Evolutionary conservation across 2,113 vertebrate genomes (phyloP).

Genomic region (Nycticryphes semicollaris): DNA sequence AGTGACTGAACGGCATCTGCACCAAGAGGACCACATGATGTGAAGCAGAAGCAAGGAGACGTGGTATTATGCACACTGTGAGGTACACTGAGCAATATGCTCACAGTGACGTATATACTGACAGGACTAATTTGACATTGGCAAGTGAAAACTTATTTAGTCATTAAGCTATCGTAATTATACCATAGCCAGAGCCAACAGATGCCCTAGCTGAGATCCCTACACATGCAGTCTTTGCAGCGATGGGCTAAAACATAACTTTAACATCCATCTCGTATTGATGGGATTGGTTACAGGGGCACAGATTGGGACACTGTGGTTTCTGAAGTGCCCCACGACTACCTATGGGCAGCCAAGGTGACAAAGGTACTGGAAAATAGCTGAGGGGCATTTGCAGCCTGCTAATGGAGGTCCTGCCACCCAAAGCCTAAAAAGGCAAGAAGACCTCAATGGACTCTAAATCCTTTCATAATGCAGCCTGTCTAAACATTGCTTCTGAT

Average conservation of each 20-base stretch:
- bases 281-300: background rate
- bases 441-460: background rate
- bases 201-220: slow-evolving; percentile 10
- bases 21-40: slow-evolving; percentile 49
- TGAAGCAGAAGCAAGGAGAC: slow-evolving; percentile 43
- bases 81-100: slow-evolving; percentile 13
- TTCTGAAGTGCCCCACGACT: background rate
- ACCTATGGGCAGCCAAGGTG: background rate
- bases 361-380: background rate
- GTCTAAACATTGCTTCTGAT: background rate
- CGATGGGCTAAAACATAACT: background rate
- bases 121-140: slow-evolving; percentile 54
- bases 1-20: slow-evolving; percentile 53
- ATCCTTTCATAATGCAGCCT: background rate
- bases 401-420: background rate
- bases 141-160: slow-evolving; percentile 60
- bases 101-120: background rate
- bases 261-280: background rate
- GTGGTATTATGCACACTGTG: background rate
- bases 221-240: background rate
- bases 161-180: slow-evolving; percentile 52
- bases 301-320: background rate
- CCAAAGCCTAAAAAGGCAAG: background rate
- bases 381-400: background rate
- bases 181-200: slow-evolving; percentile 34